phyloP scores from a whole-genome alignment of 2,113 vertebrate genomes.

The Oophaga pumilio region DNA sequence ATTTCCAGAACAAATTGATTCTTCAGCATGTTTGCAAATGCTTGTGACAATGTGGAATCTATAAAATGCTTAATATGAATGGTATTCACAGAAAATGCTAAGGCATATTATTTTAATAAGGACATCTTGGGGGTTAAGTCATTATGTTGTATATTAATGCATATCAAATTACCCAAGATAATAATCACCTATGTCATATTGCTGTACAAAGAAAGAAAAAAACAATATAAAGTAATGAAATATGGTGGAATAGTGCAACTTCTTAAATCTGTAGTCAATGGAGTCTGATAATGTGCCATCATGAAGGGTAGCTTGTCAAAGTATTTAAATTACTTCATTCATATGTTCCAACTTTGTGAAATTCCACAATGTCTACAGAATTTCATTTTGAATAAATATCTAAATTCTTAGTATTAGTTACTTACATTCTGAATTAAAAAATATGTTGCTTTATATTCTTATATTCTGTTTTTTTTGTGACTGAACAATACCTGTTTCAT shows the following conservation, averaged over 20 bases:
- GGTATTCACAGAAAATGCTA: neutral
- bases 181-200: neutral
- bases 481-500: no score
- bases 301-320: no score
- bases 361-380: no score
- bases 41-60: constrained; percentile 24
- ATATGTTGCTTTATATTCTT: no score
- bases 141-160: neutral
- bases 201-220: neutral
- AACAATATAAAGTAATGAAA: neutral
- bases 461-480: no score
- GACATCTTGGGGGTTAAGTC: no score
- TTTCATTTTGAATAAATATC: no score
- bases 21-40: constrained; percentile 12
- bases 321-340: no score
- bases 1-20: constrained; percentile 28
- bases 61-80: neutral
- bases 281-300: no score
- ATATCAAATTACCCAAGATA: neutral
- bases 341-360: no score
- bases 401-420: no score
- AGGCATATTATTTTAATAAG: neutral
- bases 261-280: neutral
- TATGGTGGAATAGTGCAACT: neutral
- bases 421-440: no score